Conservation (phyloP, 2,797 vertebrate species). For the Myripristis murdjan region DNA sequence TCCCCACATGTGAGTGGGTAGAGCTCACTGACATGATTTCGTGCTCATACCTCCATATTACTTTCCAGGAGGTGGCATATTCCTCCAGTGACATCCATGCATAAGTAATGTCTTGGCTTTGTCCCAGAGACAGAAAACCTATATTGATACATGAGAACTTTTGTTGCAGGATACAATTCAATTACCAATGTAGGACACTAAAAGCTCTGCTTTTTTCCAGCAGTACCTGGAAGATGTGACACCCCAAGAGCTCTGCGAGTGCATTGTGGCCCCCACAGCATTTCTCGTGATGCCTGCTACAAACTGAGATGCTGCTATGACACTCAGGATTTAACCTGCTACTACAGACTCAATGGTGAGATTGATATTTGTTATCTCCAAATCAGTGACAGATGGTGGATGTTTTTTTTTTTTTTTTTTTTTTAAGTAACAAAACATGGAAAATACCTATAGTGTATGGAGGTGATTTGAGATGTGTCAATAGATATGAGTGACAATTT, state of each 20-base stretch:
- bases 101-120: not conserved
- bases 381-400: not conserved
- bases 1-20: slow-evolving; percentile 61
- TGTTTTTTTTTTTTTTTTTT: too few relatives aligned
- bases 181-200: not conserved
- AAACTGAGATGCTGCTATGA: slow-evolving; percentile 79
- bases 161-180: not conserved
- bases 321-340: slow-evolving; percentile 55
- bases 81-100: too few relatives aligned
- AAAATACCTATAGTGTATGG: too few relatives aligned
- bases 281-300: slow-evolving; percentile 59
- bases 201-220: slow-evolving; percentile 36
- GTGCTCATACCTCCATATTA: not conserved
- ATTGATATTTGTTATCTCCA: not conserved
- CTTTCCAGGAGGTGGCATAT: too few relatives aligned
- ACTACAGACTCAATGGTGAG: slow-evolving; percentile 77
- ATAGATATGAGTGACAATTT: not conserved
- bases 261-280: slow-evolving; percentile 62
- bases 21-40: not conserved
- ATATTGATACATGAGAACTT: too few relatives aligned
- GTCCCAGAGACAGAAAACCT: not conserved
- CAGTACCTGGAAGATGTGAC: slow-evolving; percentile 55
- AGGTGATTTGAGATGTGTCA: not conserved
- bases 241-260: slow-evolving; percentile 50
- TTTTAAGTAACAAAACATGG: not conserved